Evolutionary conservation across 2,113 vertebrate species (phyloP).

Genomic region (Tyto alba): DNA sequence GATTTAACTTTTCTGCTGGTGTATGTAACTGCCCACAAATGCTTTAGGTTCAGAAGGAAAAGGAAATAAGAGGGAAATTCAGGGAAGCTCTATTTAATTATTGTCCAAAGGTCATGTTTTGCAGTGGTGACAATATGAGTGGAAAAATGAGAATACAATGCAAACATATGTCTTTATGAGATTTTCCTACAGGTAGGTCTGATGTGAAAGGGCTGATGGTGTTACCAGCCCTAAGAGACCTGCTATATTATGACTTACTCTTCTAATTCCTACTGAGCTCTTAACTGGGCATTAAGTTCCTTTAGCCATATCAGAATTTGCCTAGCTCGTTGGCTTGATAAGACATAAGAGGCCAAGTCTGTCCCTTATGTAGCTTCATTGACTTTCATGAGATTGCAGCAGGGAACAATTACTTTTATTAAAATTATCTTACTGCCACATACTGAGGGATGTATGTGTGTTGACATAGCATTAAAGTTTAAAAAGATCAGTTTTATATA

Average conservation of each 20-base stretch:
- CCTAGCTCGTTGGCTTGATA: constrained; percentile 16
- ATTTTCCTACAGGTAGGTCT: background rate
- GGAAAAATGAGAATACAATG: background rate
- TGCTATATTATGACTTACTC: background rate
- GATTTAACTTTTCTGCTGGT: background rate
- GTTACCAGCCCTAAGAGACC: constrained; percentile 1
- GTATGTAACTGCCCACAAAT: background rate
- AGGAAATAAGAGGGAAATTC: background rate
- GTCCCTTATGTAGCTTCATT: background rate
- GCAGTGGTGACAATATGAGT: background rate
- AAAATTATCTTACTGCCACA: background rate
- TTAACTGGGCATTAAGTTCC: constrained; percentile 13
- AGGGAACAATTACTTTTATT: background rate
- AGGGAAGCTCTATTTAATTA: background rate
- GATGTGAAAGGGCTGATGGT: background rate
- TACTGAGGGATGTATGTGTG: background rate
- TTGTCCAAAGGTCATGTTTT: background rate
- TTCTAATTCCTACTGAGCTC: background rate
- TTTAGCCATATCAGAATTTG: background rate
- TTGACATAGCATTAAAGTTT: background rate
- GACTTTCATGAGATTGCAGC: background rate
- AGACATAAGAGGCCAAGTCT: background rate
- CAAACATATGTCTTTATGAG: background rate
- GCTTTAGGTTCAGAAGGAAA: background rate
- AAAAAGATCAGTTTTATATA: background rate